Evolutionary conservation across 2,113 vertebrate genomes (phyloP), one percentile per base, ranked within the genome.

Genomic region (Semnornis frantzii): DNA sequence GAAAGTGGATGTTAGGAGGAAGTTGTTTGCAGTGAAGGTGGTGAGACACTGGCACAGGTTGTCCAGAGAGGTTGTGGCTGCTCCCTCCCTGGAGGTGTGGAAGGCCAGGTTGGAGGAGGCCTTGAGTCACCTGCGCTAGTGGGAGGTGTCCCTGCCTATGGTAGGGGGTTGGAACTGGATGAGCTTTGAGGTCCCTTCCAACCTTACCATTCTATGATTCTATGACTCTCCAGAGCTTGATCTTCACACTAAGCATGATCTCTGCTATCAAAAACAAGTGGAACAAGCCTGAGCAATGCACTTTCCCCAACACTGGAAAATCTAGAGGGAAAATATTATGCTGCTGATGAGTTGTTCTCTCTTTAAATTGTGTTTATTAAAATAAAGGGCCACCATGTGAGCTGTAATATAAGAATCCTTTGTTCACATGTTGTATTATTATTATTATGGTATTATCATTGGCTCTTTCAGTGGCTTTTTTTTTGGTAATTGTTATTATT

Each of bases 401-500:
- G 31, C 76, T 73, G 52, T 44, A 82, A 84, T 42, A 25, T 74
- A 81, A 75, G 8, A 73, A 39, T 71, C 39, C 48, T 76, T 82
- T 72, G 75, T 79, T 92, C 75, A 48, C 52, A 77, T 76, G 33
- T 15, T 85, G 11, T 68, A 73, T 74, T 93, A 74, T 87, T 96
- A 60, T 93, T 95, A 60, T 93, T 87, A 55, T 24, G 15, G 3
- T 69, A 71, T 95, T 89, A 85, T 80, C 19, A 58, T 82, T 95
- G 93, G 77, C 82, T 86, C 17, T 39, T 44, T 4, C 3, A 82
- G 20, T 64, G 71, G 42, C 4, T 5, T 50, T 88, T 82, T 82
- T 82, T 73, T 76, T n/a, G n/a, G 15, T 66, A 89, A 63, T 87
- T 94, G 62, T 89, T 94, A 83, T 86, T 94, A 33, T 90, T 93